Evolutionary conservation across 2,888 invertebrate species (phyloP).

Genomic region (Bhutanitis thaidina): DNA sequence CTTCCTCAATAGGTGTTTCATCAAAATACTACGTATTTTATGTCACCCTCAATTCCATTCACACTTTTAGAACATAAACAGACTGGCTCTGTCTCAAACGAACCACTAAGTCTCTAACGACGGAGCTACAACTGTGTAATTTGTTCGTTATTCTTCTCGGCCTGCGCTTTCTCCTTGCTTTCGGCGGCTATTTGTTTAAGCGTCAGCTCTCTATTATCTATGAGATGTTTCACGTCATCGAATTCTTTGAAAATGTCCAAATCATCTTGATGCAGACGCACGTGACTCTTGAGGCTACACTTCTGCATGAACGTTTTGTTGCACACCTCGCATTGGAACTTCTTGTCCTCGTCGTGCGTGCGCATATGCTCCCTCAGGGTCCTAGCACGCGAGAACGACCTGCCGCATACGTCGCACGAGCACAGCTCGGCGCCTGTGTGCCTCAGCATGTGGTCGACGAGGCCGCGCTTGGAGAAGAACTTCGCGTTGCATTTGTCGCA

Average conservation of each 20-base stretch:
- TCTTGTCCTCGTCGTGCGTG: slow-evolving; percentile 56
- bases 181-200: slow-evolving; percentile 68
- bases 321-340: slow-evolving; percentile 65
- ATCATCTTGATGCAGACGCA: slow-evolving; percentile 65
- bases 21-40: too few species aligned
- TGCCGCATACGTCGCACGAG: slow-evolving; percentile 61
- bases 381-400: slow-evolving; percentile 50
- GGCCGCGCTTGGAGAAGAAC: slow-evolving; percentile 66
- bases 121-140: slow-evolving; percentile 29
- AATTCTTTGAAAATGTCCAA: slow-evolving; percentile 73
- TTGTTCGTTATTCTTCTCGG: slow-evolving; percentile 41
- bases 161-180: slow-evolving; percentile 50
- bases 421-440: slow-evolving; percentile 55
- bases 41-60: too few species aligned
- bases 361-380: slow-evolving; percentile 62
- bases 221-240: slow-evolving; percentile 69
- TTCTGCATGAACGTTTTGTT: slow-evolving; percentile 68
- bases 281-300: slow-evolving; percentile 63
- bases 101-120: too few species aligned
- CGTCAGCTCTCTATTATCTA: slow-evolving; percentile 67
- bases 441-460: slow-evolving; percentile 56
- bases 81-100: too few species aligned
- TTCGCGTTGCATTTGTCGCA: slow-evolving; percentile 68
- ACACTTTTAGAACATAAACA: too few species aligned
- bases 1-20: too few species aligned